phyloP scores from a whole-genome alignment of 2,888 invertebrate species.

The Zootermopsis nevadensis region DNA sequence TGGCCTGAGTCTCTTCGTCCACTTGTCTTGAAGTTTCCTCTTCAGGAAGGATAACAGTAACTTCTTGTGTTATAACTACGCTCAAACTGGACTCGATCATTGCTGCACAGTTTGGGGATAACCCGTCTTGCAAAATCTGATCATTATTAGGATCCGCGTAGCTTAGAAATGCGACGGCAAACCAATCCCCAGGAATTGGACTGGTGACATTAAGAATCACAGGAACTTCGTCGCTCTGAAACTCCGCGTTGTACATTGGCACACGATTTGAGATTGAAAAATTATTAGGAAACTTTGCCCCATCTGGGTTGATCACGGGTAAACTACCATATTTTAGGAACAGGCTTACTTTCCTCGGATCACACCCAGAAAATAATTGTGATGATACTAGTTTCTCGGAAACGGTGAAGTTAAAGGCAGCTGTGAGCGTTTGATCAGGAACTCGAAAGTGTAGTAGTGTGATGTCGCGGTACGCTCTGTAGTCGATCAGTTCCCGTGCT shows the following conservation, averaged over 20 bases:
- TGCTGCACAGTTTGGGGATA: constrained; percentile 47
- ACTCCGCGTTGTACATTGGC: constrained; percentile 56
- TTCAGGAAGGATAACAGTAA: constrained; percentile 37
- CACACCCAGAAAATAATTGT: constrained; percentile 54
- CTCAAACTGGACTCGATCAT: constrained; percentile 48
- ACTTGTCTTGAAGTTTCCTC: constrained; percentile 2
- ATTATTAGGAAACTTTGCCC: constrained; percentile 78
- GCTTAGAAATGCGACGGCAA: constrained; percentile 80
- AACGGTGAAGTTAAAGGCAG: constrained; percentile 62
- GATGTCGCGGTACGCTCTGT: constrained; percentile 69
- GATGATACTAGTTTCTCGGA: constrained; percentile 53
- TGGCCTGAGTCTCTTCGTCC: neutral
- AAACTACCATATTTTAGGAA: constrained; percentile 83
- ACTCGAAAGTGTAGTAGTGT: constrained; percentile 70
- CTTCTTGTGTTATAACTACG: constrained; percentile 25
- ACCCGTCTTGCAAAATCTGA: constrained; percentile 81
- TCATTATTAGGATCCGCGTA: constrained; percentile 80
- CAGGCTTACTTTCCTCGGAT: constrained; percentile 56
- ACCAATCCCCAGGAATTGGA: constrained; percentile 78
- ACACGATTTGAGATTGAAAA: constrained; percentile 59
- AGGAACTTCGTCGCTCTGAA: constrained; percentile 58
- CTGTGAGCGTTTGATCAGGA: constrained; percentile 65
- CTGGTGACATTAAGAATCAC: constrained; percentile 56
- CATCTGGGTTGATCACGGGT: constrained; percentile 86
- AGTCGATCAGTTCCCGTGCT: constrained; percentile 58